A percentile compares a stretch with the other conserved stretches of the same genome.
phyloP scores from a whole-genome alignment of 2,113 vertebrate species.

The Hemiprocne comata region DNA sequence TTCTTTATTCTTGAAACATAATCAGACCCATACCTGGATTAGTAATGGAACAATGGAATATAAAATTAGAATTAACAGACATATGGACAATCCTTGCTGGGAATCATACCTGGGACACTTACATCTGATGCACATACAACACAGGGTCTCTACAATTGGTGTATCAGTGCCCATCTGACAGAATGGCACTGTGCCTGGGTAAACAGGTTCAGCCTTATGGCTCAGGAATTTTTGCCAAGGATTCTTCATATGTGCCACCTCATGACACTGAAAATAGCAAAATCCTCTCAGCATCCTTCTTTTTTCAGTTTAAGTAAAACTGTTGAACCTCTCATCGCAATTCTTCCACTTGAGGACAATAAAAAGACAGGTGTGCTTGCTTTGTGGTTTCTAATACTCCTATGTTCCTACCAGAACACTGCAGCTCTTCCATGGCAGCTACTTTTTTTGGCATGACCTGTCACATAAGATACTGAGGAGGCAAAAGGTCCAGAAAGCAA shows the following conservation, averaged over 20 bases:
- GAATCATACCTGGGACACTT: constrained; percentile 47
- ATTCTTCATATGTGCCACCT: background rate
- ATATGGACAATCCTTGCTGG: constrained; percentile 39
- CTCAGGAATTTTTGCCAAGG: background rate
- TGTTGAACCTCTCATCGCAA: background rate
- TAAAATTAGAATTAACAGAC: constrained; percentile 51
- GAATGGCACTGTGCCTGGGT: constrained; percentile 16
- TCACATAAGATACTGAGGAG: background rate
- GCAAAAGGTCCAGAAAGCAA: background rate
- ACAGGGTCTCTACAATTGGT: background rate
- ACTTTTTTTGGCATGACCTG: background rate
- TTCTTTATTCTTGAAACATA: constrained; percentile 18
- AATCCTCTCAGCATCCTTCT: background rate
- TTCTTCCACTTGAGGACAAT: background rate
- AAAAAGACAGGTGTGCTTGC: accelerated
- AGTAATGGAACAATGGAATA: background rate
- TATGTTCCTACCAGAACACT: background rate
- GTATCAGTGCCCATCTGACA: constrained; percentile 52
- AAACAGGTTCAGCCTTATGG: constrained; percentile 55
- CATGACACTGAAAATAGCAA: background rate
- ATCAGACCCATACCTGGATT: constrained; percentile 6
- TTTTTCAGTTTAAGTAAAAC: background rate
- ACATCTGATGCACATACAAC: background rate
- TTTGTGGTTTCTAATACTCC: background rate
- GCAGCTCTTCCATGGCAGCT: background rate